These are phyloP conservation scores for Drosophila eohydei DNA, from an alignment of 2,888 invertebrate genomes.

Conservation along the genomic window DNA sequence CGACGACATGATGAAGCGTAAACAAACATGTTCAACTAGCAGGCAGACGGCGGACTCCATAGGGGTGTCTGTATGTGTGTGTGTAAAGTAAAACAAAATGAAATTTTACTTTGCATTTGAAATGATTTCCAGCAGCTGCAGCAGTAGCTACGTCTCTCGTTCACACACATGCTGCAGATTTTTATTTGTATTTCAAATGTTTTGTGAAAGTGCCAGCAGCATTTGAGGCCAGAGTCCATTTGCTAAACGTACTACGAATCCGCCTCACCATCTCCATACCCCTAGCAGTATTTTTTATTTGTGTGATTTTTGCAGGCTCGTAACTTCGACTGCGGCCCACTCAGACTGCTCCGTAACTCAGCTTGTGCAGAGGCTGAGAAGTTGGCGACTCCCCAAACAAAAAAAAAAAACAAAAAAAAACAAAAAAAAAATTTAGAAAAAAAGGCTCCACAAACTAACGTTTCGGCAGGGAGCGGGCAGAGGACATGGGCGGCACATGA, in stretches of 20 bases:
- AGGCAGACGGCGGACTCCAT: constrained; percentile 50
- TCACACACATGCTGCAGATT: constrained; percentile 56
- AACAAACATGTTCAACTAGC: constrained; percentile 79
- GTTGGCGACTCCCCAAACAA: constrained; percentile 28
- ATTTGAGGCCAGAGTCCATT: constrained; percentile 79
- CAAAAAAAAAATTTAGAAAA: neutral
- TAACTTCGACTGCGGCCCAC: constrained; percentile 40
- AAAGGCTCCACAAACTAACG: constrained; percentile 55
- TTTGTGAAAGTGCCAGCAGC: constrained; percentile 80
- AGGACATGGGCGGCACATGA: constrained; percentile 55
- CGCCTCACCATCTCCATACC: neutral
- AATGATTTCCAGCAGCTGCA: constrained; percentile 69
- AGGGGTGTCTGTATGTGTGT: constrained; percentile 8
- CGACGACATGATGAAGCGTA: constrained; percentile 82
- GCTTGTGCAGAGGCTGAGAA: constrained; percentile 46
- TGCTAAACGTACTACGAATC: constrained; percentile 65
- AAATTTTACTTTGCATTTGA: constrained; percentile 79
- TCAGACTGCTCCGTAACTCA: constrained; percentile 46
- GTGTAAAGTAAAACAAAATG: constrained; percentile 74
- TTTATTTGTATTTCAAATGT: constrained; percentile 80
- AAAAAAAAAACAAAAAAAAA: constrained; percentile 25
- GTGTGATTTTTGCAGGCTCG: constrained; percentile 65
- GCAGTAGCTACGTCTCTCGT: constrained; percentile 12
- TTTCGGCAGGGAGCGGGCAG: constrained; percentile 23
- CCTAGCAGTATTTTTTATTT: constrained; percentile 60